phyloP scores from a whole-genome alignment of 30 jellyfish, hydroid and myxozoan genomes.

The Hydractinia echinata region DNA sequence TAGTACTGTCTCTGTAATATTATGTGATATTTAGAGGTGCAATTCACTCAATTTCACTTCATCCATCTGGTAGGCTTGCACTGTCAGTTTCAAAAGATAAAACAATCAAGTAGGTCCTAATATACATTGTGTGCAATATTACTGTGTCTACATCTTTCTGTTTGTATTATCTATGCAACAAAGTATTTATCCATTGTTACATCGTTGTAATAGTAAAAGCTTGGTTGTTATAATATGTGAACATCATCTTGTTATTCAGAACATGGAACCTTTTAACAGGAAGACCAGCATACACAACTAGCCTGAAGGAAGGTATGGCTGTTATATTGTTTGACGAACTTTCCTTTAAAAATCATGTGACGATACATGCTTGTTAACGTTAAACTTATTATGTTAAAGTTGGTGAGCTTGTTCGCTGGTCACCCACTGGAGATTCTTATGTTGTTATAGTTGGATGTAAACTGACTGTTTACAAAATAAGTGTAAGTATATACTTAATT shows the following conservation, averaged over 20 bases:
- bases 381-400: constrained; percentile 21
- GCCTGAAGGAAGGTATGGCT: constrained; percentile 53
- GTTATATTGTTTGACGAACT: too few species aligned
- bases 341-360: too few species aligned
- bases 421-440: constrained; percentile 67
- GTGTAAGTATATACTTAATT: constrained; percentile 31
- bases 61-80: constrained; percentile 83
- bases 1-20: neutral
- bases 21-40: constrained; percentile 43
- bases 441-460: constrained; percentile 66
- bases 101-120: constrained; percentile 48
- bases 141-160: neutral
- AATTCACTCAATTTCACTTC: constrained; percentile 62
- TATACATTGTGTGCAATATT: neutral
- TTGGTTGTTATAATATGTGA: neutral
- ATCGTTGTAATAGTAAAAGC: too few species aligned
- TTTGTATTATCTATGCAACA: neutral
- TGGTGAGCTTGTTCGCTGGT: constrained; percentile 81
- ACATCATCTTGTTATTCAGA: constrained; percentile 18
- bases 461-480: constrained; percentile 44
- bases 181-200: neutral
- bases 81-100: constrained; percentile 74
- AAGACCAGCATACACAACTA: constrained; percentile 78
- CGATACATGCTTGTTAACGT: too few species aligned
- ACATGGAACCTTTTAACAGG: constrained; percentile 83